Evolutionary conservation across 2,888 invertebrate genomes (phyloP).

Genomic region (Drosophila antonietae): DNA sequence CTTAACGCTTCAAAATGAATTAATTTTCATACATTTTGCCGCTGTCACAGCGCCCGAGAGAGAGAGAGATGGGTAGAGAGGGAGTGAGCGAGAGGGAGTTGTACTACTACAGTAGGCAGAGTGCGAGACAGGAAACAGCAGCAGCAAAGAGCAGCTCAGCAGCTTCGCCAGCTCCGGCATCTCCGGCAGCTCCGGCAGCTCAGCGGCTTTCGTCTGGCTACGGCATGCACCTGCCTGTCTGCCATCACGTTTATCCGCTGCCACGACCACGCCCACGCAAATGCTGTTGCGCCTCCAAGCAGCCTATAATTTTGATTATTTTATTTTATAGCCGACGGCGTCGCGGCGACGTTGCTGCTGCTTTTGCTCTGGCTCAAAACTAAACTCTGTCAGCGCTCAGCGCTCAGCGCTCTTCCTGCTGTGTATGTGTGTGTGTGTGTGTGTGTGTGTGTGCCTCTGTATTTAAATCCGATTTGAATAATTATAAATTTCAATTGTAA

Average conservation of each 20-base stretch:
- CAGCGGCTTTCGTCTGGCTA: constrained; percentile 34
- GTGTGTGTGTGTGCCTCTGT: constrained; percentile 39
- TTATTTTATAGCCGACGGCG: constrained; percentile 34
- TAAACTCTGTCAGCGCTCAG: constrained; percentile 41
- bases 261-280: neutral
- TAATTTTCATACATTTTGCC: constrained; percentile 77
- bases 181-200: too few relatives aligned
- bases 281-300: constrained; percentile 23
- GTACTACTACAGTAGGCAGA: too few relatives aligned
- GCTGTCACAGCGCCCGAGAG: constrained; percentile 44
- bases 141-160: constrained; percentile 18
- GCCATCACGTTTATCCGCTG: constrained; percentile 1
- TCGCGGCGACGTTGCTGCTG: constrained; percentile 15
- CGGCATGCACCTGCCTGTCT: constrained; percentile 65
- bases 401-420: constrained; percentile 1
- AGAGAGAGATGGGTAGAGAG: neutral
- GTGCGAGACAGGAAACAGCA: constrained; percentile 19
- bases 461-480: constrained; percentile 78
- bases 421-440: constrained; percentile 9
- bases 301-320: constrained; percentile 60
- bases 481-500: constrained; percentile 79
- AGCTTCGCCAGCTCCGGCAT: neutral
- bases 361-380: constrained; percentile 37
- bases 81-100: too few relatives aligned
- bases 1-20: constrained; percentile 77